Conservation (phyloP, 2,797 vertebrate species). For the Eulemur coronatus region DNA sequence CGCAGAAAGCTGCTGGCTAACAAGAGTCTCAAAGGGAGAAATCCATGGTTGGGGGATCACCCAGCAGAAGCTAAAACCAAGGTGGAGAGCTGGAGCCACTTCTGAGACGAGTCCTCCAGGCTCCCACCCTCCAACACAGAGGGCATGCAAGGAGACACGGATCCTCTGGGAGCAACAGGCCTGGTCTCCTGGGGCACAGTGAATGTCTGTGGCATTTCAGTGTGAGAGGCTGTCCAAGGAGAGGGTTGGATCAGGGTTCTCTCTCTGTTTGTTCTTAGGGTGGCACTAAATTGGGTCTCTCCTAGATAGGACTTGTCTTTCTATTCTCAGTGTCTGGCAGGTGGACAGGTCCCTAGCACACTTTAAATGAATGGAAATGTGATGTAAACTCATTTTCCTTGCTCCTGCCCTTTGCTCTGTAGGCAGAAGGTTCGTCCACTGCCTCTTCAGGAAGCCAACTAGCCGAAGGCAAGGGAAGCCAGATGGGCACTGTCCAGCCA, state of each 20-base stretch:
- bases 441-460: slow-evolving; percentile 87
- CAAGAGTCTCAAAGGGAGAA: neutral
- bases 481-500: slow-evolving; percentile 86
- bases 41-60: neutral
- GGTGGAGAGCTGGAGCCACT: neutral
- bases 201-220: neutral
- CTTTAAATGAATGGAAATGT: neutral
- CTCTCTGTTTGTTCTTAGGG: neutral
- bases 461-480: slow-evolving; percentile 87
- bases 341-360: neutral
- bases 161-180: neutral
- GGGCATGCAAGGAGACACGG: too few species aligned
- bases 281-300: neutral
- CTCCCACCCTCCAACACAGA: neutral
- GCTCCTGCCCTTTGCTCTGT: slow-evolving; percentile 64
- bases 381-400: neutral
- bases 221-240: too few species aligned
- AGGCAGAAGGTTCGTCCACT: slow-evolving; percentile 90
- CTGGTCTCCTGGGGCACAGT: neutral
- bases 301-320: neutral
- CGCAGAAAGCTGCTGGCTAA: neutral
- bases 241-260: neutral
- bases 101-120: neutral
- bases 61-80: neutral
- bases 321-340: neutral